Evolutionary conservation across 2,113 vertebrate species (phyloP).

Genomic region (Kobus ellipsiprymnus): DNA sequence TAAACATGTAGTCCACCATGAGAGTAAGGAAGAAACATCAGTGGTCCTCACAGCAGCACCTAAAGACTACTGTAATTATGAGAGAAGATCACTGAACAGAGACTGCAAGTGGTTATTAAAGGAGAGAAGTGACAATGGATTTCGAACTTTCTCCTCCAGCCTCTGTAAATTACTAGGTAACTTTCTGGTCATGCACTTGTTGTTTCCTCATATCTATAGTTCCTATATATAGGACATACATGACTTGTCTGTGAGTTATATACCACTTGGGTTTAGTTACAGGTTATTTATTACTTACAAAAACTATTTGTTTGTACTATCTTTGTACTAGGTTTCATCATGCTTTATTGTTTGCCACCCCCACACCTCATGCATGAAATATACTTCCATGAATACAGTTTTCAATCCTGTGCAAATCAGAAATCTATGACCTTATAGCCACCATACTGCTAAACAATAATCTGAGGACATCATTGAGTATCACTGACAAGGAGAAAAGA

Average conservation of each 20-base stretch:
- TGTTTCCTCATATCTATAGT: neutral
- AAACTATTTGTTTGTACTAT: neutral
- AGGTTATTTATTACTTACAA: neutral
- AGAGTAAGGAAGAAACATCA: neutral
- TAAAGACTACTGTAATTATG: neutral
- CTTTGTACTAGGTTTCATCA: neutral
- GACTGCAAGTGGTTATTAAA: constrained; percentile 53
- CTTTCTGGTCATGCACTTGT: neutral
- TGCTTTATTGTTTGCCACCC: neutral
- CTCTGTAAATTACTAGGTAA: constrained; percentile 71
- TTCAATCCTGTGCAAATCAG: neutral
- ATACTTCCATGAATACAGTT: neutral
- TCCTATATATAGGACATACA: neutral
- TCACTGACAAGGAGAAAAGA: neutral
- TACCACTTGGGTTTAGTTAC: neutral
- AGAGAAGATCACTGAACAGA: neutral
- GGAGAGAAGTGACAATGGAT: constrained; percentile 44
- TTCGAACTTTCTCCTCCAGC: constrained; percentile 67
- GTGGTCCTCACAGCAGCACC: neutral
- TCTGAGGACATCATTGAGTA: neutral
- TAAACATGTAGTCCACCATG: neutral
- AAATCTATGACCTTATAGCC: neutral
- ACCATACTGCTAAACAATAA: neutral
- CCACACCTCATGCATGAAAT: neutral
- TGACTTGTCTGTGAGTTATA: neutral